Evolutionary conservation across 2,888 invertebrate genomes (phyloP).

Genomic region (Eumerus sabulonum): DNA sequence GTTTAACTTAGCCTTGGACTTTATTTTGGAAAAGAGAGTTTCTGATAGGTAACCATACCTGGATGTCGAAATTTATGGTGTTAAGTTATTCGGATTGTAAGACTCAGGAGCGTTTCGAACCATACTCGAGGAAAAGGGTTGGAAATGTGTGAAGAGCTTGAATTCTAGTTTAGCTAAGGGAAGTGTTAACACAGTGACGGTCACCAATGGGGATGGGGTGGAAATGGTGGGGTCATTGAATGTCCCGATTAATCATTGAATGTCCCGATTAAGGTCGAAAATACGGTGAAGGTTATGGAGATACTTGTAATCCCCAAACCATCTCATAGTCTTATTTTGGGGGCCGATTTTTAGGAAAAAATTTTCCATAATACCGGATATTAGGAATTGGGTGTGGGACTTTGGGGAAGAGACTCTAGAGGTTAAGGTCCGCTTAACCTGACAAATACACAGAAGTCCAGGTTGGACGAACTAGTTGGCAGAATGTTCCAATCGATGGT

Average conservation of each 20-base stretch:
- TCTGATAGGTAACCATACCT: slow-evolving; percentile 33
- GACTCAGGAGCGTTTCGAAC: slow-evolving; percentile 38
- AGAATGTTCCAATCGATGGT: background rate
- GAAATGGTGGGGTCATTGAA: slow-evolving; percentile 1
- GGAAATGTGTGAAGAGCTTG: background rate
- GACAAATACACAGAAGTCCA: background rate
- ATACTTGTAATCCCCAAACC: slow-evolving; percentile 15
- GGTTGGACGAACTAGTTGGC: background rate
- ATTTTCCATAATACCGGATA: slow-evolving; percentile 15
- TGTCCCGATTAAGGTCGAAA: slow-evolving; percentile 10
- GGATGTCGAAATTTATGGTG: slow-evolving; percentile 26
- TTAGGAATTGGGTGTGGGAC: slow-evolving; percentile 12
- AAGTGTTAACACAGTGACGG: slow-evolving; percentile 2
- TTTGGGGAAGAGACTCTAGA: background rate
- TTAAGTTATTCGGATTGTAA: slow-evolving; percentile 26
- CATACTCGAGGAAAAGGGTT: slow-evolving; percentile 28
- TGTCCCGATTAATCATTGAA: slow-evolving; percentile 3
- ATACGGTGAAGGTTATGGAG: slow-evolving; percentile 15
- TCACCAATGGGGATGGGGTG: slow-evolving; percentile 20
- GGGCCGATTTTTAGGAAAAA: slow-evolving; percentile 29
- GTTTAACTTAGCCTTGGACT: too few species aligned
- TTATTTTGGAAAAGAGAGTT: too few species aligned
- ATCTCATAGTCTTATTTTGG: slow-evolving; percentile 32
- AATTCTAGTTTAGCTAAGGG: background rate
- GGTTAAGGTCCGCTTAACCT: background rate